Evolutionary conservation across 35 echinoderm and acorn worm species (phyloP).

Genomic region (Holothuria glaberrima): DNA sequence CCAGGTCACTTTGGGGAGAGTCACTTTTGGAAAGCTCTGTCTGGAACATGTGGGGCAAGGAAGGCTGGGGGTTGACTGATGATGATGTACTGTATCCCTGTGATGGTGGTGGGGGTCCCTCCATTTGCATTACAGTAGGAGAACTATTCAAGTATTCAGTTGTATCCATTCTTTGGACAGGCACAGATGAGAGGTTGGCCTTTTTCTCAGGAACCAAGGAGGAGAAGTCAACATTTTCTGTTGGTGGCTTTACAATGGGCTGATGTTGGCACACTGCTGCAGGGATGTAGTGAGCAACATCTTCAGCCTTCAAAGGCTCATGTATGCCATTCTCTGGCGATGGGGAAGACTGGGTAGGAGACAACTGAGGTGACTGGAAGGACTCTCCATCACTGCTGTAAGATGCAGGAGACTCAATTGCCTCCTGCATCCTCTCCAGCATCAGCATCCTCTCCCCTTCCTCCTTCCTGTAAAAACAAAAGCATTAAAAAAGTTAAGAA

Average conservation of each 20-base stretch:
- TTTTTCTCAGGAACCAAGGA: conserved; percentile 29
- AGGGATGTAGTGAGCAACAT: conserved; percentile 74
- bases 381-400: conserved; percentile 38
- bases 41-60: conserved; percentile 51
- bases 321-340: neutral
- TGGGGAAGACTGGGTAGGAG: conserved; percentile 26
- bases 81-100: neutral
- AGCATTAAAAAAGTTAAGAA: neutral
- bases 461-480: conserved; percentile 85
- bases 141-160: neutral
- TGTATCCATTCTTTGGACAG: conserved; percentile 34
- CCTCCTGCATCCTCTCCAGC: conserved; percentile 82
- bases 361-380: conserved; percentile 43
- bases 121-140: neutral
- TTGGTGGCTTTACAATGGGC: conserved; percentile 73
- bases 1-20: conserved; percentile 86
- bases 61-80: neutral
- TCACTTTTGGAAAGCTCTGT: conserved; percentile 53
- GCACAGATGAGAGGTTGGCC: neutral
- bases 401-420: conserved; percentile 5
- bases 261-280: conserved; percentile 68
- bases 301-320: conserved; percentile 47
- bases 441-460: conserved; percentile 85
- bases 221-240: conserved; percentile 55
- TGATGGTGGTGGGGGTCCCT: too few species aligned